These are phyloP conservation scores for Darevskia nairensis DNA, from an alignment of 2,797 vertebrate genomes.

Conservation along the genomic window DNA sequence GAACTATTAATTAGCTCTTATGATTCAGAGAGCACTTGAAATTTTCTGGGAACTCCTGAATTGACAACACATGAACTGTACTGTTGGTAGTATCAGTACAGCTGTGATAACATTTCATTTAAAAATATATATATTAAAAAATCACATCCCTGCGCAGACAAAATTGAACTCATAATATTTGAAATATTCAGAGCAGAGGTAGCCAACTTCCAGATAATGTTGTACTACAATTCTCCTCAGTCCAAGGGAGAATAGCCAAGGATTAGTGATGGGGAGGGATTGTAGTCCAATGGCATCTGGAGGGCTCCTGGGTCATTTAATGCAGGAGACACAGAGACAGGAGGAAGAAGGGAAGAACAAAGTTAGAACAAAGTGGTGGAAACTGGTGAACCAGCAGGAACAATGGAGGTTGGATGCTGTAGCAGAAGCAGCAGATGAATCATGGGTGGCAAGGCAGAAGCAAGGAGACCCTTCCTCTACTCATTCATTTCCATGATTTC, in stretches of 20 bases:
- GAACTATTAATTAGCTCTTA: conserved; percentile 55
- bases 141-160: conserved; percentile 38
- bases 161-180: background rate
- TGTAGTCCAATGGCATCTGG: background rate
- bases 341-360: background rate
- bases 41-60: conserved; percentile 61
- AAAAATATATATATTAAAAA: conserved; percentile 7
- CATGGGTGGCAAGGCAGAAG: background rate
- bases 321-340: background rate
- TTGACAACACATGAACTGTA: conserved; percentile 64
- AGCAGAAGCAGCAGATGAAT: background rate
- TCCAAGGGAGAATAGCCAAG: background rate
- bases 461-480: background rate
- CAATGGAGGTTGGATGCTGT: background rate
- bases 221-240: background rate
- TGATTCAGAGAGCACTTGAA: conserved; percentile 57
- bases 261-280: background rate
- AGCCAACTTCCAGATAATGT: background rate
- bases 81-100: conserved; percentile 36
- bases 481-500: background rate
- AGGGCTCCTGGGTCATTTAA: background rate
- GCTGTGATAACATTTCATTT: conserved; percentile 65
- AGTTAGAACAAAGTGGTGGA: background rate
- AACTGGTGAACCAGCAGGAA: background rate
- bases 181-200: background rate